Percentiles rank a stretch among this genome's conserved stretches.
These are phyloP conservation scores for Melanerpes formicivorus DNA, from an alignment of 2,113 vertebrate species.

Conservation along the genomic window DNA sequence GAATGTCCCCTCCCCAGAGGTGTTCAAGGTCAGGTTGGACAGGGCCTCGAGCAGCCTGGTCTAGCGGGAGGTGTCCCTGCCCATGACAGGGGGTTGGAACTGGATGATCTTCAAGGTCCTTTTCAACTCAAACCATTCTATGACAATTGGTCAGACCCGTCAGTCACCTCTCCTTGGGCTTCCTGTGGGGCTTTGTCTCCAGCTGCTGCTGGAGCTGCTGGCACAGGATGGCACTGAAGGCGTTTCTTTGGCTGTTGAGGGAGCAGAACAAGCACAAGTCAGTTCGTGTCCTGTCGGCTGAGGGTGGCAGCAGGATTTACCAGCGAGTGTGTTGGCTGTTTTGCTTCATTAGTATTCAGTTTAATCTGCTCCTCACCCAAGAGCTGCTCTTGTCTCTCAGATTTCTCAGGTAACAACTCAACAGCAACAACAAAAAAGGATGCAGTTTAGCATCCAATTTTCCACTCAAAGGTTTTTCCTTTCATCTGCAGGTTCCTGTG, in stretches of 20 bases:
- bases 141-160: background rate
- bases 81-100: no score
- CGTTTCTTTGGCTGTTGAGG: background rate
- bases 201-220: fast-evolving
- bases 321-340: fast-evolving
- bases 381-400: background rate
- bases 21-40: no score
- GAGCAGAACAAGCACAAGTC: fast-evolving
- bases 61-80: no score
- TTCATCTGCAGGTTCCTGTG: background rate
- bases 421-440: background rate
- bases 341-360: fast-evolving
- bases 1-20: no score
- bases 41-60: no score
- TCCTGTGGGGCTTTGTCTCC: fast-evolving
- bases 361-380: background rate
- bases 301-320: background rate
- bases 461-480: background rate
- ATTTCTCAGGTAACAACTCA: background rate
- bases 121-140: no score
- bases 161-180: background rate
- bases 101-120: no score
- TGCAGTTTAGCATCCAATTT: background rate
- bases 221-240: fast-evolving
- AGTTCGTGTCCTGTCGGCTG: fast-evolving